These are phyloP conservation scores for Adineta ricciae DNA, from an alignment of 2,888 invertebrate genomes.

Conservation along the genomic window DNA sequence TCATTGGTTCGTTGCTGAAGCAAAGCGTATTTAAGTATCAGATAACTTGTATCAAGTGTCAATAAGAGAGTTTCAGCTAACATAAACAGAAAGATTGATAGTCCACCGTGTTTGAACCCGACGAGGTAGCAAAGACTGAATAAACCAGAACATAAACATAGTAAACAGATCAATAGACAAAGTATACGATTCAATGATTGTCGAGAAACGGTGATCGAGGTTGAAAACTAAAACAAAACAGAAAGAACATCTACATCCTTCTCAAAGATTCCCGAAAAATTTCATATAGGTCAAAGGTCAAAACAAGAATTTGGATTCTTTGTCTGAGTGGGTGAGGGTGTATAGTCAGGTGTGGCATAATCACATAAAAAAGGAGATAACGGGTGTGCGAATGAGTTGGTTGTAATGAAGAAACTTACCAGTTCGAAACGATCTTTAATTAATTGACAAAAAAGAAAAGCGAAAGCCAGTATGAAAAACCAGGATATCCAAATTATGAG, in stretches of 20 bases:
- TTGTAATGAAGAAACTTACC: conserved; percentile 57
- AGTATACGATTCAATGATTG: background rate
- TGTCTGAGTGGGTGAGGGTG: too few relatives aligned
- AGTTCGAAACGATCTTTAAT: conserved; percentile 82
- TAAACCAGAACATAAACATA: background rate
- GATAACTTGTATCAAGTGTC: conserved; percentile 51
- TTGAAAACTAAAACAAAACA: conserved; percentile 62
- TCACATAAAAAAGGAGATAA: too few relatives aligned
- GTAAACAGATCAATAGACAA: background rate
- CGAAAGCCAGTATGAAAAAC: conserved; percentile 73
- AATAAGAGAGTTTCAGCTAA: conserved; percentile 13
- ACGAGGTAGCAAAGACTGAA: background rate
- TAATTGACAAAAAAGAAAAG: conserved; percentile 70
- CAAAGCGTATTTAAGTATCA: conserved; percentile 64
- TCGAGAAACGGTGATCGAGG: conserved; percentile 57
- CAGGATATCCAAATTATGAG: conserved; percentile 75
- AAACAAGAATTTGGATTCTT: too few relatives aligned
- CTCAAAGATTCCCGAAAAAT: too few relatives aligned
- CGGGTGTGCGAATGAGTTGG: too few relatives aligned
- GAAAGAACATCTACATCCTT: too few relatives aligned
- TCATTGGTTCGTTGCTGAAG: conserved; percentile 54
- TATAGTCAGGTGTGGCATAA: too few relatives aligned
- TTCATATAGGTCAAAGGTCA: too few relatives aligned
- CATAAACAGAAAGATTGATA: background rate
- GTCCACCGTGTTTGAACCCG: background rate